Evolutionary conservation across 2,797 vertebrate genomes (phyloP), one percentile per base, ranked within the genome.

Genomic region (Chelmon rostratus): DNA sequence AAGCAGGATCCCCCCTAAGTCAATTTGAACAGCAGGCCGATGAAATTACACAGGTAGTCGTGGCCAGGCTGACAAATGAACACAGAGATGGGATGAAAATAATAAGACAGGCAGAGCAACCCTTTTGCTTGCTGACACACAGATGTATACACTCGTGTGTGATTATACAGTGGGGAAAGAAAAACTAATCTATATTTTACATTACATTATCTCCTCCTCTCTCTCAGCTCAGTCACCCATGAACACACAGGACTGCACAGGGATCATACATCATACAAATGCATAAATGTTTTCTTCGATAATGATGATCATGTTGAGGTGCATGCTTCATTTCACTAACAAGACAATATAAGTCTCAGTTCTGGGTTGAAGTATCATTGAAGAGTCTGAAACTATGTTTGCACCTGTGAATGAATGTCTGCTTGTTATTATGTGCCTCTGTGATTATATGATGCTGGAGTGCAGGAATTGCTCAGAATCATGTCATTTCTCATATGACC

Each of bases 1-100:
- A 82, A 88, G 68, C 78, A 72, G 89, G 86, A 90, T 91, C 87
- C 87, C 87, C 88, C 85, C 81, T 90, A 94, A 95, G 93, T 95
- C 93, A 93, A 94, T 95, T 93, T 94, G 87, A 95, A 94, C 90
- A 91, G 89, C 82, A 66, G 84, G 89, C 85, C 78, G 71, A 95
- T 93, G 86, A 95, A 95, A 96, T 95, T 95, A 93, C 90, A 89
- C 88, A 91, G 89, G 88, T 87, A 92, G 92, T 84, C 50, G 57
- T 85, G 88, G 89, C 83, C 85, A 44, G 74, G 73, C 84, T 94
- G 93, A 94, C 90, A 94, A 95, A 95, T 93, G 91, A 93, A 90
- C 85, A 78, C 70, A 80, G 83, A 86, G 83, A 90, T 87, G 79
- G 71, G 86, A 90, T 85, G 90, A 88, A 93, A 94, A 94, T 93